Evolutionary conservation across 2,888 invertebrate species (phyloP).

Genomic region (Tolmerus cingulatus): DNA sequence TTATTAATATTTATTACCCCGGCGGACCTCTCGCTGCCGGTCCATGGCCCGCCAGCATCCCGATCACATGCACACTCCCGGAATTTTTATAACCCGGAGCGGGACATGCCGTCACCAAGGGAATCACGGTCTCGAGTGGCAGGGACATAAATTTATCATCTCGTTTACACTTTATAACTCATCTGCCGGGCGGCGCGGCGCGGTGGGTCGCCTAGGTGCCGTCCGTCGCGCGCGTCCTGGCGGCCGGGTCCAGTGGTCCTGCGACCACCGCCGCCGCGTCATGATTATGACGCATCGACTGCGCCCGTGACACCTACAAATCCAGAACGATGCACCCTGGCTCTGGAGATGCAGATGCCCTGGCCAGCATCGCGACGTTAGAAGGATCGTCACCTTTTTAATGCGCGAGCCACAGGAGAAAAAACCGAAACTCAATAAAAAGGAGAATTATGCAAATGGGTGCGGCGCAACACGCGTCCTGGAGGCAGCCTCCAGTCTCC

Average conservation of each 20-base stretch:
- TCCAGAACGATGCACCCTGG: neutral
- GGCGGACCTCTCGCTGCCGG: constrained; percentile 26
- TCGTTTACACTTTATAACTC: constrained; percentile 48
- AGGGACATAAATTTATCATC: constrained; percentile 48
- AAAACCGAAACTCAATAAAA: constrained; percentile 42
- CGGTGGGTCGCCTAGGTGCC: neutral
- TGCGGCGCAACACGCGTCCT: constrained; percentile 49
- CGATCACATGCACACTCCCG: constrained; percentile 11
- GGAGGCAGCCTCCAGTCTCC: constrained; percentile 28
- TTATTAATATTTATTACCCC: constrained; percentile 51
- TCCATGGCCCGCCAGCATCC: neutral
- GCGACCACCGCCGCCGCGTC: neutral
- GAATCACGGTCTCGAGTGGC: constrained; percentile 39
- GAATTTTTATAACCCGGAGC: constrained; percentile 32
- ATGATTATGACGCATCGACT: constrained; percentile 4
- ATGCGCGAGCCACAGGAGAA: neutral
- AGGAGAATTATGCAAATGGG: constrained; percentile 48
- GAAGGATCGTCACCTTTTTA: constrained; percentile 32
- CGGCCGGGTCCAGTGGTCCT: neutral
- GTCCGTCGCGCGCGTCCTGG: neutral
- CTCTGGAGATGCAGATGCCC: neutral
- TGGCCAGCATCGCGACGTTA: constrained; percentile 18
- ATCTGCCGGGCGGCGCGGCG: constrained; percentile 25
- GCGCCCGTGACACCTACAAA: constrained; percentile 18
- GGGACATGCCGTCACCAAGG: constrained; percentile 36